Evolutionary conservation across 2,113 vertebrate species (phyloP).

Genomic region (Egretta garzetta): DNA sequence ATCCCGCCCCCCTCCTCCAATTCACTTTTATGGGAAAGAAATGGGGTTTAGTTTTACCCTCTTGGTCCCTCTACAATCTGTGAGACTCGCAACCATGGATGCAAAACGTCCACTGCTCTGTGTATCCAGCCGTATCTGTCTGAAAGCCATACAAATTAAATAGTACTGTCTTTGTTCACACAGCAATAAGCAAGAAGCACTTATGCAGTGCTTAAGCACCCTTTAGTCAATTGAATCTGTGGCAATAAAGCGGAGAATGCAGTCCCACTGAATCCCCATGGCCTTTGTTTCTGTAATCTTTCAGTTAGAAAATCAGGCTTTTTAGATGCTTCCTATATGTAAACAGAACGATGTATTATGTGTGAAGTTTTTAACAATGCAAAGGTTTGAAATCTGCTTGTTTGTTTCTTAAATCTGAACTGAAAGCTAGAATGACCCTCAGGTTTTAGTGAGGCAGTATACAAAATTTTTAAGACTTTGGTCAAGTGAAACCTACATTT

Average conservation of each 20-base stretch:
- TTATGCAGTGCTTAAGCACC: neutral
- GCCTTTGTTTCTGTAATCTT: neutral
- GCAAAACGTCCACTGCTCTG: neutral
- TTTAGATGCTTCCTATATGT: neutral
- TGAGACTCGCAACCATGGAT: neutral
- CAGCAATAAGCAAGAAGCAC: neutral
- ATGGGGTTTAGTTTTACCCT: neutral
- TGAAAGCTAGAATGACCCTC: neutral
- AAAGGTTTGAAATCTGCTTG: neutral
- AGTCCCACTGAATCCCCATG: neutral
- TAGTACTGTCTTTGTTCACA: neutral
- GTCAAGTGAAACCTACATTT: neutral
- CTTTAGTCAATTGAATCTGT: neutral
- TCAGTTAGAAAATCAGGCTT: neutral
- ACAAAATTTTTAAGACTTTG: neutral
- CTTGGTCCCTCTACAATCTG: neutral
- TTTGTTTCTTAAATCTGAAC: neutral
- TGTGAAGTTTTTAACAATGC: neutral
- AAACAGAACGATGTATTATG: neutral
- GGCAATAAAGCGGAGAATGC: neutral
- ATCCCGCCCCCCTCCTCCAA: fast-evolving
- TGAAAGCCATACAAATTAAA: constrained; percentile 2
- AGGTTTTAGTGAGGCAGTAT: neutral
- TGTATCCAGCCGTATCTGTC: neutral
- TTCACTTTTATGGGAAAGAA: neutral